phyloP scores from a whole-genome alignment of 2,888 invertebrate species.

The Craniophora ligustri region DNA sequence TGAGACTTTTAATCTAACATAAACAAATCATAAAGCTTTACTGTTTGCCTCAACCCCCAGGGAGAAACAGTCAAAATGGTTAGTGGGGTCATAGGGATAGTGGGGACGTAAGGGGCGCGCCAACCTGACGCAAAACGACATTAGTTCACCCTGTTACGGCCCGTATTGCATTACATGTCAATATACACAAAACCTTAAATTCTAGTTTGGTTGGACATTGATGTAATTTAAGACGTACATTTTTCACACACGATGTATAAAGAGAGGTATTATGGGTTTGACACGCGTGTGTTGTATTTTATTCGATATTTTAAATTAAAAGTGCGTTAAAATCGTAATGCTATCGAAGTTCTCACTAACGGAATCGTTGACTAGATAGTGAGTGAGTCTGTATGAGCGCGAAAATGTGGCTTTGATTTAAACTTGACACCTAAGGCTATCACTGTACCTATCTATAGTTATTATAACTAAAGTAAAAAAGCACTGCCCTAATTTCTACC shows the following conservation, averaged over 20 bases:
- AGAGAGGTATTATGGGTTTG: too few species aligned
- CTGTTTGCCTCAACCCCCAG: conserved; percentile 17
- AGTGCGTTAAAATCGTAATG: too few species aligned
- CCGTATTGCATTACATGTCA: conserved; percentile 35
- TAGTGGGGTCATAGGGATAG: conserved; percentile 22
- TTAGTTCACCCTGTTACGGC: conserved; percentile 25
- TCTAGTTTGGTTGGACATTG: too few species aligned
- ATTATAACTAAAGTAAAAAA: too few species aligned
- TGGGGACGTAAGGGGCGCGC: conserved; percentile 38
- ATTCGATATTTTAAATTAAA: too few species aligned
- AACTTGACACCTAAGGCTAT: too few species aligned
- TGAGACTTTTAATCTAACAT: conserved; percentile 1
- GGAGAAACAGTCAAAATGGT: conserved; percentile 15
- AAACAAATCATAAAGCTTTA: conserved; percentile 11
- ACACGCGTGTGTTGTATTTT: too few species aligned
- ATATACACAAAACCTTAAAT: conserved; percentile 14
- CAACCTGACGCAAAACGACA: conserved; percentile 35
- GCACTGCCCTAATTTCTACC: too few species aligned
- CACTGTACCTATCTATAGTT: too few species aligned
- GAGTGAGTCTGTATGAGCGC: too few species aligned
- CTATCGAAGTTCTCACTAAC: background rate
- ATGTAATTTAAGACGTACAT: background rate
- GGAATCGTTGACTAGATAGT: background rate
- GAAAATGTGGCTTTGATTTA: too few species aligned
- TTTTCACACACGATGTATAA: too few species aligned